Base-by-base conservation (phyloP, 2,797 vertebrate genomes). In the Ptychadena robeensis region DNA sequence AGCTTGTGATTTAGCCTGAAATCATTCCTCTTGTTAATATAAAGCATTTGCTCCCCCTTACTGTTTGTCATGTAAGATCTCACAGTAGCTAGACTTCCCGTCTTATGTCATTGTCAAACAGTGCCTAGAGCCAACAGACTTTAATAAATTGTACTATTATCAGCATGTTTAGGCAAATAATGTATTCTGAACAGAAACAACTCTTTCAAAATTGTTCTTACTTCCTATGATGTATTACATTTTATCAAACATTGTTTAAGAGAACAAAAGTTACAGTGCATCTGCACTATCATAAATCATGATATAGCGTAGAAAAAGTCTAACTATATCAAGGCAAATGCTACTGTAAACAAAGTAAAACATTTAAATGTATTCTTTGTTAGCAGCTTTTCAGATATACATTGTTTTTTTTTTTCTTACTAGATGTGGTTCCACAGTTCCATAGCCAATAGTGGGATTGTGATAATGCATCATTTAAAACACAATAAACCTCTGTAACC, bases 11-110 rank as follows among this genome's bases (percentile, higher is more conserved):
- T 76, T 70, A 82, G 38, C 73, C 40, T 18, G 28, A n/a, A 48
- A 69, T 70, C n/a, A 74, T 69, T 82, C 70, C 37, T 63, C 44
- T 76, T 69, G 32, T 69, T 73, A 76, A 63, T 31, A 35, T 69
- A 76, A 82, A 82, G 66, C 48, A 25, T 34, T 30, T 18, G 15
- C 15, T 40, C n/a, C 10, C 27, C 31, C 28, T 28, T 71, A 40
- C 53, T 63, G 32, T 80, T n/a, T 57, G 76, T 69, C 15, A 66
- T 57, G 10, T n/a, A 78, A 73, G 57, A 25, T 38, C 53, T 48
- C 34, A 30, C n/a, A 28, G n/a, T 37, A 28, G 31, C n/a, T 57
- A 12, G 22, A 48, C 22, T 35, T 18, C 25, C 57, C 68, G 57
- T 74, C 30, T 75, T 82, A 12, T 70, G 31, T 64, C 53, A 71